Percentiles rank a stretch among this genome's conserved stretches.
Evolutionary conservation across 2,888 invertebrate genomes (phyloP).

Genomic region (Dynastes grantii): DNA sequence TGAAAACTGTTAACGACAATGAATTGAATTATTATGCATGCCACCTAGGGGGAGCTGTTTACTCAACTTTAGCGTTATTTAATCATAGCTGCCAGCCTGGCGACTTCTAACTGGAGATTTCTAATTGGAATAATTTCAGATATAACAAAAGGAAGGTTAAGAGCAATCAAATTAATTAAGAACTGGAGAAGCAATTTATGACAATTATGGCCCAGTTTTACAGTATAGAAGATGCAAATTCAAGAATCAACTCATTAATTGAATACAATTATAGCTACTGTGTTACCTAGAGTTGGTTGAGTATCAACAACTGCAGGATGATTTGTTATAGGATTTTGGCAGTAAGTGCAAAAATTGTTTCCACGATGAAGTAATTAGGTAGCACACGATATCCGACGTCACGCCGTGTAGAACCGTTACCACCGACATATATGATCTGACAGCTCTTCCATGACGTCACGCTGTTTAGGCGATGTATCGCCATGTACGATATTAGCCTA

Average conservation of each 20-base stretch:
- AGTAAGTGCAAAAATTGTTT: too few relatives aligned
- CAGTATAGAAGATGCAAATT: slow-evolving; percentile 77
- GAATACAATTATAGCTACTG: slow-evolving; percentile 62
- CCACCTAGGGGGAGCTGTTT: slow-evolving; percentile 82
- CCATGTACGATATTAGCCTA: too few relatives aligned
- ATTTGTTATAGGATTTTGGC: too few relatives aligned
- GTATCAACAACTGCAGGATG: too few relatives aligned
- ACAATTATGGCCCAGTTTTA: slow-evolving; percentile 92
- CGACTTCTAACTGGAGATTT: background rate
- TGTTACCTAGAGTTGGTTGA: too few relatives aligned
- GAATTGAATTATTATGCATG: slow-evolving; percentile 60
- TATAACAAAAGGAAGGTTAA: slow-evolving; percentile 83
- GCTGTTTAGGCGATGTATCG: too few relatives aligned
- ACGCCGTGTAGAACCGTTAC: too few relatives aligned
- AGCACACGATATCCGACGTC: too few relatives aligned
- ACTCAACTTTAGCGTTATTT: slow-evolving; percentile 87
- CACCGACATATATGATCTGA: too few relatives aligned
- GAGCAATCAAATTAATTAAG: slow-evolving; percentile 82
- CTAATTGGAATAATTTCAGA: slow-evolving; percentile 68
- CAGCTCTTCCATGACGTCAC: too few relatives aligned
- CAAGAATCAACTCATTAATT: slow-evolving; percentile 77
- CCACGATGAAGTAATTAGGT: too few relatives aligned
- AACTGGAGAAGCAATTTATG: slow-evolving; percentile 83
- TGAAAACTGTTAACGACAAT: slow-evolving; percentile 56
- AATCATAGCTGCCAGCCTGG: slow-evolving; percentile 93